phyloP scores from a whole-genome alignment of 2,888 invertebrate genomes.

The Philhelius pedissequus region DNA sequence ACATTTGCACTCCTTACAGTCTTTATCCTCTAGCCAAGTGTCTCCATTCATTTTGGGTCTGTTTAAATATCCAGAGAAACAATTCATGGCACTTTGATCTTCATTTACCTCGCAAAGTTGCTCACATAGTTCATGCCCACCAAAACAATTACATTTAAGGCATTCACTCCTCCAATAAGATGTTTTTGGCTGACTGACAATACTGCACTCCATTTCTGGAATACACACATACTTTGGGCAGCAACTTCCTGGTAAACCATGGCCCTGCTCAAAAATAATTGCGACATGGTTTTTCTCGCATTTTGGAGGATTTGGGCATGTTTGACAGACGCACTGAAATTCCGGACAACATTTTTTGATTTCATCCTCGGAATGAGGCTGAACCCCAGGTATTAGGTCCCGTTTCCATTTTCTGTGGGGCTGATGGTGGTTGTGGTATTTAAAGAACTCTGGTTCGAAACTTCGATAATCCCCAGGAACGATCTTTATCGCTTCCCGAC shows the following conservation, averaged over 20 bases:
- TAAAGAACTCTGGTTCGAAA: constrained; percentile 57
- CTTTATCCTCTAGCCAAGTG: constrained; percentile 71
- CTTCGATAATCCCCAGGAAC: constrained; percentile 71
- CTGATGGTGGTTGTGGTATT: constrained; percentile 61
- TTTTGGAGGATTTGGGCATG: constrained; percentile 69
- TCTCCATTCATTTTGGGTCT: constrained; percentile 70
- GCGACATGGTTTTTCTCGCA: constrained; percentile 70
- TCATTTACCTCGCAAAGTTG: constrained; percentile 63
- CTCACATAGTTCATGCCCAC: constrained; percentile 69
- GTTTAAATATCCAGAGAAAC: constrained; percentile 68
- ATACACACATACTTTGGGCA: constrained; percentile 79
- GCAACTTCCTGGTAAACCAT: constrained; percentile 77
- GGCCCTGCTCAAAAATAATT: constrained; percentile 70
- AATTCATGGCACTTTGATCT: constrained; percentile 52
- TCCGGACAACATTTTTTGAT: constrained; percentile 71
- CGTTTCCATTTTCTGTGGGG: constrained; percentile 67
- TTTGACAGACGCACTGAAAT: constrained; percentile 72
- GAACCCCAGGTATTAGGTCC: constrained; percentile 6
- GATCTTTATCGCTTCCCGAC: constrained; percentile 70
- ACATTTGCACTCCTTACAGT: constrained; percentile 72
- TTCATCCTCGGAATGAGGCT: constrained; percentile 40
- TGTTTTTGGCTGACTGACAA: neutral
- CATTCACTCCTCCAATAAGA: constrained; percentile 70
- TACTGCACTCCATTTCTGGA: constrained; percentile 66
- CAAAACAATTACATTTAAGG: constrained; percentile 72